Percentiles rank a stretch among this genome's conserved stretches.
Conservation (phyloP, 2,113 vertebrate species). For the Mionectes macconnelli region DNA sequence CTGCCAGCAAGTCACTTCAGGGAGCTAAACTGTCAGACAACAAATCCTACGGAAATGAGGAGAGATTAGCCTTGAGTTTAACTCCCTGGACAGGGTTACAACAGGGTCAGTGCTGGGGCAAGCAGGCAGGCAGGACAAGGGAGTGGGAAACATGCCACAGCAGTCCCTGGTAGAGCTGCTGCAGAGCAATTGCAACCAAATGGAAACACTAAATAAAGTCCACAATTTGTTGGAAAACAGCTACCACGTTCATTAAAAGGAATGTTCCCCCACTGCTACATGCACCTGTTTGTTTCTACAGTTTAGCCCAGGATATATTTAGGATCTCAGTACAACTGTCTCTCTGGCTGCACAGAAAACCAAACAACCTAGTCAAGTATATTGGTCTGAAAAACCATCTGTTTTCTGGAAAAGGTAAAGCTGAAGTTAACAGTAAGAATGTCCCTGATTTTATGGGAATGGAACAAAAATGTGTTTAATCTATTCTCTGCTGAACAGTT, state of each 20-base stretch:
- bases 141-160: background rate
- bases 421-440: background rate
- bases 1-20: background rate
- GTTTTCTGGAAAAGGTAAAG: background rate
- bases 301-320: background rate
- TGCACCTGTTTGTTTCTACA: background rate
- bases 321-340: background rate
- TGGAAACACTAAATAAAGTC: background rate
- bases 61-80: background rate
- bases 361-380: background rate
- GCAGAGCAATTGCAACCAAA: background rate
- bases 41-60: background rate
- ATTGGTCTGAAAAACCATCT: background rate
- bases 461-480: background rate
- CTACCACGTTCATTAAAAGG: background rate
- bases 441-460: background rate
- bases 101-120: background rate
- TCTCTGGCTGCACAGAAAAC: background rate
- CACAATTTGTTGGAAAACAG: background rate
- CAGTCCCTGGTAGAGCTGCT: background rate
- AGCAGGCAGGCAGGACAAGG: background rate
- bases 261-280: background rate
- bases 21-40: background rate
- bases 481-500: background rate
- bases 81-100: background rate